Evolutionary conservation across 2,797 vertebrate genomes (phyloP).

Genomic region (Yasuhikotakia modesta): DNA sequence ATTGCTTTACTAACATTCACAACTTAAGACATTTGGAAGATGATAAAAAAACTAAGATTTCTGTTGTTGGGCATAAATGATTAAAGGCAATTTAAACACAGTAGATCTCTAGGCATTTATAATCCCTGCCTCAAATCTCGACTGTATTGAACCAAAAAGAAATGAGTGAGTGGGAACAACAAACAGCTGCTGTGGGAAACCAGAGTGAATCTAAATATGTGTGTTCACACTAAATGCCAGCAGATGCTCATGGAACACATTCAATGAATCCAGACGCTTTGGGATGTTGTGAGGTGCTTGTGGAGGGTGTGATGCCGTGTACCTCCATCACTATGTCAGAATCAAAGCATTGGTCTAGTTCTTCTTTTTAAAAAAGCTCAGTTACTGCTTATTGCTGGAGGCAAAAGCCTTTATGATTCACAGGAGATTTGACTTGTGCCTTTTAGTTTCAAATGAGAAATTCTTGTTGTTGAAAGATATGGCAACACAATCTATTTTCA

Average conservation of each 20-base stretch:
- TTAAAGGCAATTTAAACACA: neutral
- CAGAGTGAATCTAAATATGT: conserved; percentile 33
- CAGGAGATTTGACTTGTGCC: conserved; percentile 34
- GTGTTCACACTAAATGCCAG: conserved; percentile 15
- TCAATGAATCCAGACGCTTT: conserved; percentile 19
- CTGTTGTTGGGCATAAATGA: no score
- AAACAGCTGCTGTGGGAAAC: conserved; percentile 21
- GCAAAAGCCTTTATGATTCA: conserved; percentile 25
- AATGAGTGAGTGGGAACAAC: neutral
- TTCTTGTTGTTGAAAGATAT: conserved; percentile 33
- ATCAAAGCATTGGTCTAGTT: conserved; percentile 1
- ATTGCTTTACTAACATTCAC: no score
- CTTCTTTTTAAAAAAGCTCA: conserved; percentile 29
- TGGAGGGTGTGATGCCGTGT: neutral
- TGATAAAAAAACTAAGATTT: no score
- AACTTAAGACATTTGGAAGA: no score
- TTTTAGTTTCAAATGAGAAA: conserved; percentile 49
- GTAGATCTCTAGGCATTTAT: neutral
- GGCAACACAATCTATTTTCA: neutral
- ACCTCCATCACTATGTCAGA: conserved; percentile 1
- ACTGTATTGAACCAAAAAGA: neutral
- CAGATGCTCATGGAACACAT: conserved; percentile 17
- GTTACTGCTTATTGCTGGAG: conserved; percentile 25
- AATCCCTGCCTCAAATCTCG: no score
- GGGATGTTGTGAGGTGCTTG: conserved; percentile 28